These are phyloP conservation scores for Enchytraeus crypticus DNA, from an alignment of 2,888 invertebrate species.

Conservation along the genomic window DNA sequence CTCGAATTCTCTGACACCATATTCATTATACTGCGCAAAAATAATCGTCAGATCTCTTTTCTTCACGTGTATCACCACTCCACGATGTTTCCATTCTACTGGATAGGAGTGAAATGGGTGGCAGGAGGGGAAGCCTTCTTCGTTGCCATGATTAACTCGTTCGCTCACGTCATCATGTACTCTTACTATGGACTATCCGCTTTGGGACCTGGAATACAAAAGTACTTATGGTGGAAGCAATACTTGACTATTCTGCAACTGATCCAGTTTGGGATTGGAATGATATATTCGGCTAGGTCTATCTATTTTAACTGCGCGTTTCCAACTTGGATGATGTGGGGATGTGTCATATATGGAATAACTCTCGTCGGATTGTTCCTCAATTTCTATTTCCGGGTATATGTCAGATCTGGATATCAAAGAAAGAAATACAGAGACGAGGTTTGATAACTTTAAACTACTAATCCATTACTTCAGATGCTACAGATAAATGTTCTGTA, in stretches of 20 bases:
- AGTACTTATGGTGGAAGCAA: constrained; percentile 49
- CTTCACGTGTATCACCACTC: constrained; percentile 50
- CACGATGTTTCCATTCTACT: constrained; percentile 49
- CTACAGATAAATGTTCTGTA: too few species aligned
- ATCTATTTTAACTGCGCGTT: constrained; percentile 84
- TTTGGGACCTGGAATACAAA: constrained; percentile 45
- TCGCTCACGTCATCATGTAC: constrained; percentile 49
- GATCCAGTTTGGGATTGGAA: constrained; percentile 80
- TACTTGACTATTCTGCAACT: constrained; percentile 47
- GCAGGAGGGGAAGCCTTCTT: constrained; percentile 48
- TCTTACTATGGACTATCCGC: constrained; percentile 46
- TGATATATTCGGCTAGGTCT: constrained; percentile 66
- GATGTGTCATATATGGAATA: constrained; percentile 43
- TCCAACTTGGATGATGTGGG: constrained; percentile 55
- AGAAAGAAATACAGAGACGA: too few species aligned
- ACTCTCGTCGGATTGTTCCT: constrained; percentile 44
- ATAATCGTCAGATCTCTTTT: constrained; percentile 48
- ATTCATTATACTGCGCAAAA: constrained; percentile 48
- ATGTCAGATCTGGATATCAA: constrained; percentile 41
- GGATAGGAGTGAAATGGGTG: constrained; percentile 49
- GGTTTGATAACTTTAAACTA: too few species aligned
- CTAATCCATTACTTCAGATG: too few species aligned
- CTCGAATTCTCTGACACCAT: constrained; percentile 50
- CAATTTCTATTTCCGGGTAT: constrained; percentile 49
- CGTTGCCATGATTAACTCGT: constrained; percentile 47